Evolutionary conservation across 2,888 invertebrate genomes (phyloP).

Genomic region (Lycaena phlaeas): DNA sequence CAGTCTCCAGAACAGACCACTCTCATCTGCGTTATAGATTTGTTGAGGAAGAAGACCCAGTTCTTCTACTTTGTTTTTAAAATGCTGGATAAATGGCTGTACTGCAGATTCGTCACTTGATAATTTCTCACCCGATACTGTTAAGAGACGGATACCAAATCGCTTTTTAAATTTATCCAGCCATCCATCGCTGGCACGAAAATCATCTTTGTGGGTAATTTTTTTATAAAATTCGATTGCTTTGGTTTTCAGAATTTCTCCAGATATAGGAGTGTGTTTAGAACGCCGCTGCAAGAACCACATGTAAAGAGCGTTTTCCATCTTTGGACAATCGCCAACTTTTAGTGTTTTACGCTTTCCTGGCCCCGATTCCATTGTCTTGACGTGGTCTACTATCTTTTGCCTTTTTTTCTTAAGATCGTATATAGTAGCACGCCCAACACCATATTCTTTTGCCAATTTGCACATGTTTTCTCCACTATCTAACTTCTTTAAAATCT

Average conservation of each 20-base stretch:
- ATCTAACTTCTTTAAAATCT: too few species aligned
- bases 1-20: too few species aligned
- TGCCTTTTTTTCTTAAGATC: constrained; percentile 2
- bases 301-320: constrained; percentile 19
- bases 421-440: constrained; percentile 11
- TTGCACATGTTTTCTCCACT: too few species aligned
- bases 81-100: too few species aligned
- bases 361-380: not conserved
- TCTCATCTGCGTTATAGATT: constrained; percentile 24
- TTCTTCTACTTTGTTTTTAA: constrained; percentile 22
- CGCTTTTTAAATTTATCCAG: constrained; percentile 24
- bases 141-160: constrained; percentile 24
- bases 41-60: constrained; percentile 21
- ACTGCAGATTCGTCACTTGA: too few species aligned
- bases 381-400: not conserved
- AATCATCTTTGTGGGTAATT: constrained; percentile 23
- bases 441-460: constrained; percentile 6
- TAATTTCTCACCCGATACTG: too few species aligned
- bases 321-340: not conserved
- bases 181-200: constrained; percentile 24
- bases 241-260: constrained; percentile 22
- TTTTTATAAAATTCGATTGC: constrained; percentile 22
- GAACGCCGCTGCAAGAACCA: constrained; percentile 25
- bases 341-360: not conserved
- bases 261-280: constrained; percentile 21